Evolutionary conservation across 2,113 vertebrate genomes (phyloP).

Genomic region (Scytalopus superciliaris): DNA sequence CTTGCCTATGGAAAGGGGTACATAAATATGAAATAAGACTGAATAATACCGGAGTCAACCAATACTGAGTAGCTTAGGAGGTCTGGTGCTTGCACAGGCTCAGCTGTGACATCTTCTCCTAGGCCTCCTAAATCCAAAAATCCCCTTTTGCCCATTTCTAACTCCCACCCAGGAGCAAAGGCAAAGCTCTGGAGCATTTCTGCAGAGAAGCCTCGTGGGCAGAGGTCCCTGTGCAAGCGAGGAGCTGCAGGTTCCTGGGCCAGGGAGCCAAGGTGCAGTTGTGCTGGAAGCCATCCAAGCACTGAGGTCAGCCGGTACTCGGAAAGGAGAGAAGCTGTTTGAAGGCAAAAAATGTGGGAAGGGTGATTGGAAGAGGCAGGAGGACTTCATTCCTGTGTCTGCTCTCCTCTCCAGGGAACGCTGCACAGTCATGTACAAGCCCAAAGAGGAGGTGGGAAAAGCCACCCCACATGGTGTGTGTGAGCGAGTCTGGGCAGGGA

Average conservation of each 20-base stretch:
- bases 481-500: not conserved
- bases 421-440: not conserved
- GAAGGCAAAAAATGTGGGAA: not conserved
- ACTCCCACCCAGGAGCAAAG: accelerated
- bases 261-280: not conserved
- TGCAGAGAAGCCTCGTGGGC: not conserved
- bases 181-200: not conserved
- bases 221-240: not conserved
- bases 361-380: not conserved
- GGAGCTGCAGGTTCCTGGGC: not conserved
- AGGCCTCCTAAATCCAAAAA: not conserved
- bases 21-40: not conserved
- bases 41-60: not conserved
- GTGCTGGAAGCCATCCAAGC: not conserved
- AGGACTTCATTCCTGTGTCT: not conserved
- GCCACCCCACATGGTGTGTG: not conserved
- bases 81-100: not conserved
- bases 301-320: not conserved
- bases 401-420: not conserved
- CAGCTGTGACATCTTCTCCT: not conserved
- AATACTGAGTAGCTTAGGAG: not conserved
- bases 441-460: not conserved
- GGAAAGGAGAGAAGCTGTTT: not conserved
- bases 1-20: not conserved
- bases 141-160: not conserved